Evolutionary conservation across 2,888 invertebrate genomes (phyloP).

Genomic region (Drosophila testacea): DNA sequence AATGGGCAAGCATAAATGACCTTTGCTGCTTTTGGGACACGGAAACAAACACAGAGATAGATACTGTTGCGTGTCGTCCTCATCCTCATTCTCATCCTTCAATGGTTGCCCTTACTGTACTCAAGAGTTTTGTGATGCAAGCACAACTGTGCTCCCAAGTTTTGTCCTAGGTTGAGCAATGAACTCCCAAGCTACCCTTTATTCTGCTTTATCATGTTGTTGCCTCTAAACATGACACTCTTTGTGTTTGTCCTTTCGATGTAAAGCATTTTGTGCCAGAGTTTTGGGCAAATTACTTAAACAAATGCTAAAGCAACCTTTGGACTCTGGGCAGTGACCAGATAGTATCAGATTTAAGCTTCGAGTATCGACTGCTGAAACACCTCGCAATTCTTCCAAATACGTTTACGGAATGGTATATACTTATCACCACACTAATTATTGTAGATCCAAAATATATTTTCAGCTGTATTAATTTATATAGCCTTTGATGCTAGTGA

Average conservation of each 20-base stretch:
- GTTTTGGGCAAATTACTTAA: slow-evolving; percentile 74
- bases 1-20: slow-evolving; percentile 64
- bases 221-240: slow-evolving; percentile 55
- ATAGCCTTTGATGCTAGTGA: too few species aligned
- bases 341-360: slow-evolving; percentile 13
- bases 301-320: slow-evolving; percentile 58
- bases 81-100: slow-evolving; percentile 6
- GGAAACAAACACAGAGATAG: slow-evolving; percentile 27
- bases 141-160: slow-evolving; percentile 57
- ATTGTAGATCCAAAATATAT: too few species aligned
- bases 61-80: slow-evolving; percentile 53
- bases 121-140: slow-evolving; percentile 46
- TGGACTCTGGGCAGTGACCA: slow-evolving; percentile 31
- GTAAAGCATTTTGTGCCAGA: slow-evolving; percentile 68
- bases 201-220: slow-evolving; percentile 37
- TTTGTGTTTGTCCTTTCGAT: slow-evolving; percentile 42
- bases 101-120: slow-evolving; percentile 23
- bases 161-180: slow-evolving; percentile 20
- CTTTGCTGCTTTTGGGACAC: slow-evolving; percentile 62
- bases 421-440: too few species aligned
- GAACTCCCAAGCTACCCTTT: slow-evolving; percentile 2
- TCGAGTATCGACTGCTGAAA: not conserved
- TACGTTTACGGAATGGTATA: too few species aligned
- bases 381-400: too few species aligned
- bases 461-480: too few species aligned